Evolutionary conservation across 2,113 vertebrate genomes (phyloP), one percentile per base, ranked within the genome.

Genomic region (Triplophysa siluroides): DNA sequence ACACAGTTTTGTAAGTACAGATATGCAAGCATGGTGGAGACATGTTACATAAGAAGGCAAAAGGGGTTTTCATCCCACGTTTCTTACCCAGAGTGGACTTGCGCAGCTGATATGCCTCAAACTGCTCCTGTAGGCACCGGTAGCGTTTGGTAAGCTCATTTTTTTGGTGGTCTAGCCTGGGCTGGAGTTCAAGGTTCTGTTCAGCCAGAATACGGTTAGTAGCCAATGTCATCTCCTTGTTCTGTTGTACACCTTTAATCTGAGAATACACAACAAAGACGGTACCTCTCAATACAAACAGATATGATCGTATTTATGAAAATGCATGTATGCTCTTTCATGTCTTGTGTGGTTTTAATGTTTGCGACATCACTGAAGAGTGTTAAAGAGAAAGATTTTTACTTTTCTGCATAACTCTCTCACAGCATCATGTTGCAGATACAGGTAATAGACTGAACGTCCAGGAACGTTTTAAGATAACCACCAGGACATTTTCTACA

Each of bases 181-280:
- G 98, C 90, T 98, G 97, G 83, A 96, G 96, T 68, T 91, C 60
- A 2, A 99, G 95, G 89, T 99, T 99, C 29, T 91, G 93, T 80
- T 99, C 96, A 1, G 97, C 98, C 88, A 98, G 92, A 54, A 92
- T 95, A 54, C 96, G 93, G 90, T 99, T 99, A 88, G 92, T 93
- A 85, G 91, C 94, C 14, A 97, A 90, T 0, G 95, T 98, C 91
- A 89, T 94, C 79, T 97, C 95, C 85, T 99, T 99, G 91, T 84
- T 96, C 77, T 96, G 94, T 84, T 98, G 97, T 77, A 99, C 90
- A 0, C 91, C 95, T 84, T 95, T 94, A 72, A 95, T 93, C 98
- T 99, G 82, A 68, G 11, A 23, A 76, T 16, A 60, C 18, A 71
- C 29, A 71, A 56, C 10, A 47, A 12, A 78, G 18, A 61, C 18